Base-by-base conservation (phyloP, 2,113 vertebrate genomes). In the Bubo bubo region DNA sequence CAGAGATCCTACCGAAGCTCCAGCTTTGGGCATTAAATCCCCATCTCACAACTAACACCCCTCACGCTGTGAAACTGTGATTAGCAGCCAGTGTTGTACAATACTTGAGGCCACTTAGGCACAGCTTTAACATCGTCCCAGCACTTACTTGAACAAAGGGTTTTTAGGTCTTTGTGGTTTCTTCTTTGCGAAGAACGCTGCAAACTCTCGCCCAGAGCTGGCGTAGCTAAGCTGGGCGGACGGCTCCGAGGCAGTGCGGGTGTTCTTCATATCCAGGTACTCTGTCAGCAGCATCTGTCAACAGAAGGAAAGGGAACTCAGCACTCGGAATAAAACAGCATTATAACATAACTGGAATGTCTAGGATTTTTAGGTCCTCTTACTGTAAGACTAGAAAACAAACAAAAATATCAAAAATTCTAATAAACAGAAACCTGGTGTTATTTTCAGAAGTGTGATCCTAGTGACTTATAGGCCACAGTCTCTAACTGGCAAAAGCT, bases 231-330 rank as follows among this genome's bases (percentile, higher is more conserved):
- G 98, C 89, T 99, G 99, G 72, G 99, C 94, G 2, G 99, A 99
- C 1, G 99, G 98, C 93, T 99, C 99, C 0, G 99, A 99, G 52
- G 99, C 98, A 0, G 99, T 97, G 47, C 98, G 99, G 3, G 99
- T 99, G 98, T 99, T 99, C 98, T 99, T 99, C 98, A 99, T 99
- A 75, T 99, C 99, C 98, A 99, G 98, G 74, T 99, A 99, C 86
- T 99, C 99, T 4, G 99, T 99, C 52, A 99, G 98, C 97, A 99
- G 97, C 96, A 99, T 98, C 99, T 99, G 73, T 6, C 64, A 16
- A 79, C 53, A 8, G 60, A 94, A 56, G 85, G 21, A 73, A 53
- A 7, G 24, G 17, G 93, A 91, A 86, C 72, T 97, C 95, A 94
- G 96, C 95, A 93, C 49, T 88, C 89, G 63, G 95, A 93, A 96